Evolutionary conservation across 2,113 vertebrate genomes (phyloP).

Genomic region (Notarius quadriscutis): DNA sequence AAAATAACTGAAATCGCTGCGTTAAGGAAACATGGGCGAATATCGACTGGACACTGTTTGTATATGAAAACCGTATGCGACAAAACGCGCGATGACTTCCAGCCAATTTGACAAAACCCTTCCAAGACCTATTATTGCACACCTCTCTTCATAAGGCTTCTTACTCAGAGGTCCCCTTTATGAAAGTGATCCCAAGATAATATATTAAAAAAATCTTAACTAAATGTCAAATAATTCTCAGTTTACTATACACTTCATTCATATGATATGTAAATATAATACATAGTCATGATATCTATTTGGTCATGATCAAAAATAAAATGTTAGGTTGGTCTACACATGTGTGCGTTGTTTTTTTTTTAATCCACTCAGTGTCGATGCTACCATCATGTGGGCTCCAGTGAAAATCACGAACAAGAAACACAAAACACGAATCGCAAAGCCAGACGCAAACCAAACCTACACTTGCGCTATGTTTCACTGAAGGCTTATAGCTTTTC

Average conservation of each 20-base stretch:
- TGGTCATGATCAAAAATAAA: conserved; percentile 45
- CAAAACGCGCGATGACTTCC: conserved; percentile 26
- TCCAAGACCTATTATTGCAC: conserved; percentile 70
- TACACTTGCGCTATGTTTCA: neutral
- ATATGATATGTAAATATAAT: conserved; percentile 40
- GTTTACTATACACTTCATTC: conserved; percentile 53
- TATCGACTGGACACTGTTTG: neutral
- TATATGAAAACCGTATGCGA: conserved; percentile 18
- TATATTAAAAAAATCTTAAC: conserved; percentile 39
- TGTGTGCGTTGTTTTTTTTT: too few relatives aligned
- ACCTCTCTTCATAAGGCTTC: conserved; percentile 71
- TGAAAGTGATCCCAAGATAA: conserved; percentile 57
- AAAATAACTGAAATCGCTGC: neutral
- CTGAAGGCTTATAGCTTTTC: neutral
- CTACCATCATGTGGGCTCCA: neutral
- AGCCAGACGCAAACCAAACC: conserved; percentile 14
- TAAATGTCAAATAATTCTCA: conserved; percentile 37
- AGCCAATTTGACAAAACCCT: conserved; percentile 38
- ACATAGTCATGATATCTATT: conserved; percentile 41
- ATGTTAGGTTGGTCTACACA: conserved; percentile 48
- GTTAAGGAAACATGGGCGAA: neutral
- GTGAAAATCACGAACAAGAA: conserved; percentile 49
- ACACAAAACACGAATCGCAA: conserved; percentile 32
- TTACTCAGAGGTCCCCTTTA: conserved; percentile 42
- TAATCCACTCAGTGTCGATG: conserved; percentile 31